Evolutionary conservation across 2,797 vertebrate genomes (phyloP), one percentile per base, ranked within the genome.

Genomic region (Enteromius viviparus): DNA sequence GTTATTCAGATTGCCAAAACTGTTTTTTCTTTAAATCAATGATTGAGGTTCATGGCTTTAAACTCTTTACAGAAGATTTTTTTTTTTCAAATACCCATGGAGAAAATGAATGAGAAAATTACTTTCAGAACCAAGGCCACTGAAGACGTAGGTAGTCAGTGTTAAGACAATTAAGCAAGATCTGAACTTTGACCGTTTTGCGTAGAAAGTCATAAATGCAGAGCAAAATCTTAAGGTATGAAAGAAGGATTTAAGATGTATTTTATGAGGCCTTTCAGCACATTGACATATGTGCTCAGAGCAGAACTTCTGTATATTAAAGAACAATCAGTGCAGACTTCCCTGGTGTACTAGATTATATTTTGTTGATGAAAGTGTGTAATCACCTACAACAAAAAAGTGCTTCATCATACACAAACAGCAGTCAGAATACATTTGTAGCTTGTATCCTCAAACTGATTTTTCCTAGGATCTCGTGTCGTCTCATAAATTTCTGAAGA

Each of bases 231-330:
- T 51, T 64, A 34, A 23, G 29, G 74, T 74, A 37, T 11, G 9
- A 62, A 81, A 64, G 53, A 17, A 17, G 55, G 58, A 37, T 12
- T 51, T 66, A 51, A 49, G 45, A 26, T 6, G 10, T 58, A 12
- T 42, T 82, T 76, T 80, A 45, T 19, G n/a, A 77, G 82, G 86
- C 66, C 76, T 85, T 75, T 65, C 21, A 80, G 55, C 72, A 74
- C 37, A 76, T 70, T 34, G 49, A 7, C 40, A 3, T 14, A 32
- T 66, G 60, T 82, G 58, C 47, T 75, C 23, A 40, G 26, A 51
- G 21, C 26, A 62, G 10, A 62, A 26, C 9, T 53, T 69, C 14
- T 45, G 51, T 40, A 69, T 55, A 51, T 70, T 6, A 58, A 29
- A 53, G 17, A n/a, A 62, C 37, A 62, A 62, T 72, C 42, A 34